phyloP scores from a whole-genome alignment of 1,140 invertebrate genomes.

The roundworm (Caenorhabditis elegans) region DNA sequence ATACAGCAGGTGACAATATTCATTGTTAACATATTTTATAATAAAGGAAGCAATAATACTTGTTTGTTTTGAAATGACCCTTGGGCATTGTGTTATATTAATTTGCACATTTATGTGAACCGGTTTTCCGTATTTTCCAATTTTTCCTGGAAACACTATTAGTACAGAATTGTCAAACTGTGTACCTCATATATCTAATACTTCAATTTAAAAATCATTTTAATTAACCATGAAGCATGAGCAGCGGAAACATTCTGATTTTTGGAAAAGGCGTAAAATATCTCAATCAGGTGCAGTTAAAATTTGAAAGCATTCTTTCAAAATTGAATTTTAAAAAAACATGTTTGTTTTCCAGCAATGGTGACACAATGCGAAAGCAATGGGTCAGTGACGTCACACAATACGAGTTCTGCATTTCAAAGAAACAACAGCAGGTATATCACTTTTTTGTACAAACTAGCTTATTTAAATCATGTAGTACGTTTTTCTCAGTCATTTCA shows the following conservation, averaged over 20 bases:
- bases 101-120: neutral
- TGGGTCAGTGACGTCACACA: conserved; percentile 27
- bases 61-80: too few relatives aligned
- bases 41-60: too few relatives aligned
- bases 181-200: too few relatives aligned
- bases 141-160: too few relatives aligned
- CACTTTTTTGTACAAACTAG: too few relatives aligned
- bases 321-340: neutral
- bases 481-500: too few relatives aligned
- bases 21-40: too few relatives aligned
- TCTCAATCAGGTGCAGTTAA: neutral
- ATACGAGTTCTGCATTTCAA: conserved; percentile 39
- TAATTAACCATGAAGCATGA: conserved; percentile 34
- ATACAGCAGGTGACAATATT: neutral
- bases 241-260: neutral
- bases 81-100: neutral
- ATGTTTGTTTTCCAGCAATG: neutral
- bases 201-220: too few relatives aligned
- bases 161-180: too few relatives aligned
- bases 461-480: too few relatives aligned
- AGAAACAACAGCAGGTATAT: conserved; percentile 51
- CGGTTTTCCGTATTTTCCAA: too few relatives aligned
- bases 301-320: neutral
- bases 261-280: conserved; percentile 31
- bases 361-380: conserved; percentile 42